Conservation (phyloP, 1,140 invertebrate genomes). For the Drosophila sucinea region DNA sequence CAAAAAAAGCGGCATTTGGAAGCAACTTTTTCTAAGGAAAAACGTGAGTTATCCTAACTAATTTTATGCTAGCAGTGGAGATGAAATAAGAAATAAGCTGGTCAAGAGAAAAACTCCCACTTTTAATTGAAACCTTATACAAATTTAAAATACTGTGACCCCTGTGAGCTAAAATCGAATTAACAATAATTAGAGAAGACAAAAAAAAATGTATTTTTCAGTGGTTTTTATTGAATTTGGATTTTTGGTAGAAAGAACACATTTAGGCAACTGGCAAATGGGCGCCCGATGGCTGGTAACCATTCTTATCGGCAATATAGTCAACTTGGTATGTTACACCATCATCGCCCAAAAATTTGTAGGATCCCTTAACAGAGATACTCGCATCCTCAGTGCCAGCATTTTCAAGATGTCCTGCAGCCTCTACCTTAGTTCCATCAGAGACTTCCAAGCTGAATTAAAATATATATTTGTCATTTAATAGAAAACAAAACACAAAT, state of each 20-base stretch:
- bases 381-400: constrained; percentile 30
- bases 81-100: too few species aligned
- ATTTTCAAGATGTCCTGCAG: background rate
- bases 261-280: constrained; percentile 84
- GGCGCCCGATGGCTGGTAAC: constrained; percentile 87
- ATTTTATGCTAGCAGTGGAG: too few species aligned
- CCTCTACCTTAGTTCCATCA: constrained; percentile 85
- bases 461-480: too few species aligned
- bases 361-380: constrained; percentile 47
- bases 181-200: too few species aligned
- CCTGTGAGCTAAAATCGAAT: too few species aligned
- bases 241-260: background rate
- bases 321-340: constrained; percentile 45
- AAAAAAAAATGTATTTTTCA: background rate
- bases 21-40: too few species aligned
- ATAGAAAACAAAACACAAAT: too few species aligned
- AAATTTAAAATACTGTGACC: too few species aligned
- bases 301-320: constrained; percentile 84
- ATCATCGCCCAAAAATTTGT: constrained; percentile 41
- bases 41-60: too few species aligned
- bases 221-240: constrained; percentile 7
- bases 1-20: too few species aligned
- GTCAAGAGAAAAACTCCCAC: too few species aligned
- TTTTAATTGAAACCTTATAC: too few species aligned
- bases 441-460: constrained; percentile 85